Conservation (phyloP, 2,888 invertebrate species). For the Schrankia costaestrigalis region DNA sequence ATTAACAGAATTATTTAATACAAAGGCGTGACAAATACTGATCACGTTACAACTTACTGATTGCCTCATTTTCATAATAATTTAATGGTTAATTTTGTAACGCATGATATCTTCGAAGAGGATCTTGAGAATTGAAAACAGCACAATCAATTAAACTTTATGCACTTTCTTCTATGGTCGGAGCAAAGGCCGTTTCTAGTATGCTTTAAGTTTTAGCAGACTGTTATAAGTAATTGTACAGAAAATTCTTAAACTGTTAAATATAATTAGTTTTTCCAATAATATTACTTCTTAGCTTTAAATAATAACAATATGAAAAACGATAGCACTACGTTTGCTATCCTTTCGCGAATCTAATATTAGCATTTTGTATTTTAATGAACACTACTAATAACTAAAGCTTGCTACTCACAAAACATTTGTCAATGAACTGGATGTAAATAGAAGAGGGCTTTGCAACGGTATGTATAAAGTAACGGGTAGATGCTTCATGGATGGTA, state of each 20-base stretch:
- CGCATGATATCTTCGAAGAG: not conserved
- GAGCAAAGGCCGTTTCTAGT: too few relatives aligned
- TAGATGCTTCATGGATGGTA: conserved; percentile 20
- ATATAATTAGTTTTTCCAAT: too few relatives aligned
- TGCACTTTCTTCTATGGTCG: too few relatives aligned
- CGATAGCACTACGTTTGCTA: conserved; percentile 29
- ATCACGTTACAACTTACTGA: conserved; percentile 14
- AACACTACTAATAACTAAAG: conserved; percentile 46
- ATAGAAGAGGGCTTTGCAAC: conserved; percentile 28
- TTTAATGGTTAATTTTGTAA: conserved; percentile 14
- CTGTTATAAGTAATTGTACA: too few relatives aligned
- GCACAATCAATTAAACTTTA: not conserved
- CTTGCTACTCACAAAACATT: conserved; percentile 46
- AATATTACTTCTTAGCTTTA: too few relatives aligned
- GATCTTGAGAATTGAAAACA: not conserved
- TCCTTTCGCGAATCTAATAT: conserved; percentile 30
- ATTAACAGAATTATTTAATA: too few relatives aligned
- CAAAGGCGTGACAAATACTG: conserved; percentile 7
- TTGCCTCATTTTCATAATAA: conserved; percentile 18
- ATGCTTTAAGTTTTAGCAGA: too few relatives aligned
- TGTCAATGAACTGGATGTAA: conserved; percentile 25
- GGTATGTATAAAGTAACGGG: conserved; percentile 28
- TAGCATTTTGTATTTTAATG: conserved; percentile 37
- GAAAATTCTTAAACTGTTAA: too few relatives aligned
- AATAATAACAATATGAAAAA: conserved; percentile 18